phyloP scores from a whole-genome alignment of 2,797 vertebrate genomes.

The Gallinago nigripennis region DNA sequence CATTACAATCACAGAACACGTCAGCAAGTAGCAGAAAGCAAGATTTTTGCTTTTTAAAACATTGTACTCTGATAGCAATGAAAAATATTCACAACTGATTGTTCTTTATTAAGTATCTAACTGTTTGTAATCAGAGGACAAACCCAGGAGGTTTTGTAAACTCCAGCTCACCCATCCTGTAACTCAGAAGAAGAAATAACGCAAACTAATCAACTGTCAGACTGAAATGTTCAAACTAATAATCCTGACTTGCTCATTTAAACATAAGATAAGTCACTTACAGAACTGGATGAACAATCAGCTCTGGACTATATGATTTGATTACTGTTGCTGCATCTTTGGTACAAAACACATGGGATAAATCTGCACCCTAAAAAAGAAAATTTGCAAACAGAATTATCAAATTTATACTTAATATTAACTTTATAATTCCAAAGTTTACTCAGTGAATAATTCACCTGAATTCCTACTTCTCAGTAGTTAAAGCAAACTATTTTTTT shows the following conservation, averaged over 20 bases:
- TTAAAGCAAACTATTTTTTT: background rate
- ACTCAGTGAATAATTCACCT: background rate
- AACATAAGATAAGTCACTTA: slow-evolving; percentile 78
- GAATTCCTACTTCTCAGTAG: background rate
- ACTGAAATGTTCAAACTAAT: background rate
- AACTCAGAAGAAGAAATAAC: background rate
- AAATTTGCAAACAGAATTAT: slow-evolving; percentile 16
- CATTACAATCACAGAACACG: background rate
- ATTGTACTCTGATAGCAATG: background rate
- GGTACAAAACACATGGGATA: slow-evolving; percentile 97
- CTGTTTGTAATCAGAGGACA: background rate
- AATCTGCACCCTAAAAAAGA: slow-evolving; percentile 88
- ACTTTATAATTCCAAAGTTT: background rate
- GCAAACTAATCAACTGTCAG: background rate
- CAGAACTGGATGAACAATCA: slow-evolving; percentile 98
- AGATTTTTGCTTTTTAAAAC: background rate
- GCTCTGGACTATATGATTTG: slow-evolving; percentile 97
- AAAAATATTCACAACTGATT: background rate
- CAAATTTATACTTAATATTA: background rate
- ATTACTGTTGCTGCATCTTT: slow-evolving; percentile 94
- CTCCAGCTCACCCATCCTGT: background rate
- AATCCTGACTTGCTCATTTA: background rate
- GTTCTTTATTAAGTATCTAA: background rate
- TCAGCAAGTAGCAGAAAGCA: background rate
- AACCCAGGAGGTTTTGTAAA: background rate